phyloP scores from a whole-genome alignment of 2,113 vertebrate species.

The Myotis yumanensis region DNA sequence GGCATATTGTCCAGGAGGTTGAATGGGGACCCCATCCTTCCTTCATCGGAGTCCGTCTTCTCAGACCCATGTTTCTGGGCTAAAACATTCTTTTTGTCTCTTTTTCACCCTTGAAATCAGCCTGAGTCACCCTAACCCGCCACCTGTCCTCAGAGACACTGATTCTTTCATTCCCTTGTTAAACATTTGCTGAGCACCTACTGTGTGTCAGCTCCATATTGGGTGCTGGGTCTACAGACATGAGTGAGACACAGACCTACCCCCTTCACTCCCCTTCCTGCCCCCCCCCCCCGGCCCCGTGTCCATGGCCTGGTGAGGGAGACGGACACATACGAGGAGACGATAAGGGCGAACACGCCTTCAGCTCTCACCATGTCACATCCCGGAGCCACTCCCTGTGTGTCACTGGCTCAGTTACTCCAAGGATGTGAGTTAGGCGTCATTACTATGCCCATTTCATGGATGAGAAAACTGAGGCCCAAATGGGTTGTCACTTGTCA shows the following conservation, averaged over 20 bases:
- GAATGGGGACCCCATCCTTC: background rate
- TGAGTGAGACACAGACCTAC: background rate
- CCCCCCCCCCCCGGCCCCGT: no score
- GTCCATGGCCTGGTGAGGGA: background rate
- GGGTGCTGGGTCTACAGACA: background rate
- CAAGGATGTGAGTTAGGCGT: background rate
- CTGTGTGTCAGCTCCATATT: background rate
- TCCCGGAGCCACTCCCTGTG: background rate
- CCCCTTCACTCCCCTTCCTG: no score
- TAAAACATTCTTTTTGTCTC: background rate
- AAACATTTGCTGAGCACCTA: background rate
- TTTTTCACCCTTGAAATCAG: background rate
- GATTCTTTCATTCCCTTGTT: background rate
- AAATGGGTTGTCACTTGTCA: background rate
- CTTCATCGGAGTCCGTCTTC: background rate
- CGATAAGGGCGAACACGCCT: fast-evolving
- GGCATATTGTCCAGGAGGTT: background rate
- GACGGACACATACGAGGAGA: background rate
- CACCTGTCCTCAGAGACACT: background rate
- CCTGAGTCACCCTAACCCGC: background rate
- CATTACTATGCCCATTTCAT: background rate
- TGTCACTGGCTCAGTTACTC: fast-evolving
- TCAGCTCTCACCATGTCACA: background rate
- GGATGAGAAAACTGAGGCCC: background rate
- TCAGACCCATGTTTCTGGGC: background rate